A percentile compares a stretch with the other conserved stretches of the same genome.
These are phyloP conservation scores for Pteropus rufus DNA, from an alignment of 2,797 vertebrate species.

Conservation along the genomic window DNA sequence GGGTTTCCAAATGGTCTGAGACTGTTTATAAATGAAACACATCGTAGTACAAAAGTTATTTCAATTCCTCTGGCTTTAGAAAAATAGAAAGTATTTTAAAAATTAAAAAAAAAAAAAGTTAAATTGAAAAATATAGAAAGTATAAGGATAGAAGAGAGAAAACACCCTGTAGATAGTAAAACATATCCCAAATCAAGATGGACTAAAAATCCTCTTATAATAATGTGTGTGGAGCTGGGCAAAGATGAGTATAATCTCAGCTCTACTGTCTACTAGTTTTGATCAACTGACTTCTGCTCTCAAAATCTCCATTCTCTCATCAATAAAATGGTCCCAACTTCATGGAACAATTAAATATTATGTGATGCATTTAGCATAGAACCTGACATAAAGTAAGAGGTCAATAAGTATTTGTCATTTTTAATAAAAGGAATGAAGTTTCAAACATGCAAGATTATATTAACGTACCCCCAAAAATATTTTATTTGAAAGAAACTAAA, in stretches of 20 bases:
- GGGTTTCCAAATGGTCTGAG: conserved; percentile 11
- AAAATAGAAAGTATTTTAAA: conserved; percentile 1
- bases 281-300: background rate
- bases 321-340: background rate
- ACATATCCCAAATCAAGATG: conserved; percentile 12
- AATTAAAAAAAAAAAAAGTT: background rate
- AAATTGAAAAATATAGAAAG: background rate
- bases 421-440: conserved; percentile 22
- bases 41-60: background rate
- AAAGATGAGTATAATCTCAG: background rate
- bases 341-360: background rate
- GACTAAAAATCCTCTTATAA: background rate
- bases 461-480: background rate
- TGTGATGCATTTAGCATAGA: background rate
- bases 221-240: background rate
- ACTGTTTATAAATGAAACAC: conserved; percentile 17
- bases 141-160: background rate
- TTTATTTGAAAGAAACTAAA: conserved; percentile 21
- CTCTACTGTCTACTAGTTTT: background rate
- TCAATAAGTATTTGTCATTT: background rate
- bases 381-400: background rate
- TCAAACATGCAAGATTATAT: background rate
- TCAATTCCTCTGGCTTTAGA: conserved; percentile 30
- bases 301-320: background rate
- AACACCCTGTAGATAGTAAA: conserved; percentile 33